Evolutionary conservation across 2,888 invertebrate species (phyloP).

Genomic region (Clunio marinus): DNA sequence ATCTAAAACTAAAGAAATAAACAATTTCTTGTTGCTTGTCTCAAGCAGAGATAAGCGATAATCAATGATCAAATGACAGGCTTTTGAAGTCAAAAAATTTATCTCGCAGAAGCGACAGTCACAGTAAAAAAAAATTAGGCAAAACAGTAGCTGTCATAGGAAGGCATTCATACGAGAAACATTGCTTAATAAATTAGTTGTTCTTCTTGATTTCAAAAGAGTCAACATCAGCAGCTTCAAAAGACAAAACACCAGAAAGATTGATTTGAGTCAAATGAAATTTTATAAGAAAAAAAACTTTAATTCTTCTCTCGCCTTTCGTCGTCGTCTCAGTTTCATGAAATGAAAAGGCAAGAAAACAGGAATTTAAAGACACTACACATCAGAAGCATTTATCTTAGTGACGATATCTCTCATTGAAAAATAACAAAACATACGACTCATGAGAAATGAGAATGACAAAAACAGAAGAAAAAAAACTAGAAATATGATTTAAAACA

Average conservation of each 20-base stretch:
- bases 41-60: neutral
- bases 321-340: neutral
- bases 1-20: too few relatives aligned
- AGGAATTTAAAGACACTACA: conserved; percentile 1
- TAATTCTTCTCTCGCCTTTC: neutral
- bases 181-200: conserved; percentile 26
- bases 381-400: neutral
- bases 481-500: conserved; percentile 6
- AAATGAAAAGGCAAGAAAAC: neutral
- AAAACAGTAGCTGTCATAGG: conserved; percentile 37
- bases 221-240: conserved; percentile 17
- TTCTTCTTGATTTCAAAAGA: neutral
- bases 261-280: neutral
- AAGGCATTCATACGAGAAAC: neutral
- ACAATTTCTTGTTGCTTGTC: neutral
- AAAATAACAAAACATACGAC: neutral
- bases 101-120: neutral
- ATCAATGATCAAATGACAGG: conserved; percentile 14
- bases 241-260: conserved; percentile 3
- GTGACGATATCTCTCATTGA: conserved; percentile 1
- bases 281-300: too few relatives aligned
- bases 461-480: too few relatives aligned
- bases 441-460: neutral
- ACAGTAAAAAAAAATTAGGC: neutral
- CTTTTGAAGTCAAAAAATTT: conserved; percentile 4